Evolutionary conservation across 1,140 invertebrate species (phyloP).

Genomic region (Brachionus sp.): DNA sequence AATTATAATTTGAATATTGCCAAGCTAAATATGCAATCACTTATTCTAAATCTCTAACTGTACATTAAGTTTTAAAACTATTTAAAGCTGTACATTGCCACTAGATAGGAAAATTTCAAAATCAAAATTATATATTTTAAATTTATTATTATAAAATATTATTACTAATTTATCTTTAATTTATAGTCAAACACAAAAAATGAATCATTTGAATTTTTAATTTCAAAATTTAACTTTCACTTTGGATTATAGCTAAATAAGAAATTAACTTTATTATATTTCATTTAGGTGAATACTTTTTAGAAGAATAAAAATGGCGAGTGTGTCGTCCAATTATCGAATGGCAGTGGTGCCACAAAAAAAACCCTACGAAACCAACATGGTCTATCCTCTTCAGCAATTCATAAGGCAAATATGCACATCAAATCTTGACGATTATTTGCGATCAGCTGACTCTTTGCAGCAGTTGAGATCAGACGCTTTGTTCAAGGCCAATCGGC

Average conservation of each 20-base stretch:
- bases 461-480: conserved; percentile 30
- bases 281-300: background rate
- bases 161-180: background rate
- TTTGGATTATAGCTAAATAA: background rate
- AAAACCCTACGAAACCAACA: conserved; percentile 34
- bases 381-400: conserved; percentile 19
- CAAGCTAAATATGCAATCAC: background rate
- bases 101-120: background rate
- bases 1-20: background rate
- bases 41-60: background rate
- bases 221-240: background rate
- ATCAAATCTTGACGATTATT: conserved; percentile 33
- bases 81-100: background rate
- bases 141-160: background rate
- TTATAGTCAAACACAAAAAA: background rate
- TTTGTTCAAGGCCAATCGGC: conserved; percentile 44
- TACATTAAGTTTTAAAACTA: background rate
- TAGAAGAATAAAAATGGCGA: background rate
- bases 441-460: conserved; percentile 29
- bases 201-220: conserved; percentile 4
- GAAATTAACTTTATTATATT: background rate
- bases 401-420: conserved; percentile 36
- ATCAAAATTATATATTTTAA: background rate
- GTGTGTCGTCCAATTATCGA: conserved; percentile 7
- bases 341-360: conserved; percentile 42